A percentile compares a stretch with the other conserved stretches of the same genome.
phyloP scores from a whole-genome alignment of 2,113 vertebrate species.

The Shinisaurus crocodilurus region DNA sequence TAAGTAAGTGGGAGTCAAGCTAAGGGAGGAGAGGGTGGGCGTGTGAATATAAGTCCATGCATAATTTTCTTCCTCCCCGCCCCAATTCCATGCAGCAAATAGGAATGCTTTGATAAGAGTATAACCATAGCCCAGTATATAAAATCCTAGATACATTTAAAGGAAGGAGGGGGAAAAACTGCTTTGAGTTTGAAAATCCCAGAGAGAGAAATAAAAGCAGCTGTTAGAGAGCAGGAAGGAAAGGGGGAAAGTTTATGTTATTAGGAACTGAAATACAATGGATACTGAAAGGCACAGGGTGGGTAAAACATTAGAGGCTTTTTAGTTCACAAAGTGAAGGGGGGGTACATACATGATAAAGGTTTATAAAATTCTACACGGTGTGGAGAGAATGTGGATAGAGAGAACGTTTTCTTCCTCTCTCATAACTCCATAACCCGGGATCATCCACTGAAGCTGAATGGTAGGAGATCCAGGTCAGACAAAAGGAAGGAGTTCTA shows the following conservation, averaged over 20 bases:
- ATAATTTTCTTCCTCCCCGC: slow-evolving; percentile 29
- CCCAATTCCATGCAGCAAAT: neutral
- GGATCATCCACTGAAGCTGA: neutral
- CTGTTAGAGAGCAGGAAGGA: slow-evolving; percentile 87
- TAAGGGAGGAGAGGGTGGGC: too few relatives aligned
- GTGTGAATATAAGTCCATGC: neutral
- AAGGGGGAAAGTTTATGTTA: slow-evolving; percentile 88
- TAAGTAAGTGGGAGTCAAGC: too few relatives aligned
- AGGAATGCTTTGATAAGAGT: neutral
- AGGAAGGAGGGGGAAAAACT: neutral
- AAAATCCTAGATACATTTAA: slow-evolving; percentile 14
- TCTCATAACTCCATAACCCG: neutral
- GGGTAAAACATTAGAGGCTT: slow-evolving; percentile 76
- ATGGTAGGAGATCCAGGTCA: neutral
- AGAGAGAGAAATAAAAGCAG: slow-evolving; percentile 78
- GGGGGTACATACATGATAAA: neutral
- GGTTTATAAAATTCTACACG: neutral
- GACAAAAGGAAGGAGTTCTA: neutral
- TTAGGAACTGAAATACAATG: slow-evolving; percentile 88
- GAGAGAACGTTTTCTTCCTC: neutral
- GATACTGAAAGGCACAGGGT: slow-evolving; percentile 83
- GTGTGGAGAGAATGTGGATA: too few relatives aligned
- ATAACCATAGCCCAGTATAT: neutral
- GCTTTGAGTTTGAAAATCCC: slow-evolving; percentile 35
- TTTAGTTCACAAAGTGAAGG: neutral